phyloP scores from a whole-genome alignment of 2,113 vertebrate species.

The Amazona vittata region DNA sequence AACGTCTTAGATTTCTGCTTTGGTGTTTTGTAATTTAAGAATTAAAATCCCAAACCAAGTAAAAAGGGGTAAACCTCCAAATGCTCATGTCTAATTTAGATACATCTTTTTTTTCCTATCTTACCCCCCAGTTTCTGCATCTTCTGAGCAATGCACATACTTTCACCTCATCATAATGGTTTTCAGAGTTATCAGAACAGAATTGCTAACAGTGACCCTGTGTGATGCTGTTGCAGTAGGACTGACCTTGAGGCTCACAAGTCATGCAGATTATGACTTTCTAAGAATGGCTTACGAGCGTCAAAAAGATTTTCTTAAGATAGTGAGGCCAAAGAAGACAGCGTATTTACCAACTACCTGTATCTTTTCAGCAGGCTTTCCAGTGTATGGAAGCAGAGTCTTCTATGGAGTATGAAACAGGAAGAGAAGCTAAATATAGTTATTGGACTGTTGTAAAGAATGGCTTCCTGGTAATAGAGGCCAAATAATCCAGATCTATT shows the following conservation, averaged over 20 bases:
- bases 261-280: not conserved
- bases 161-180: not conserved
- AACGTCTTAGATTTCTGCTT: not conserved
- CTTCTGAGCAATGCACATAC: not conserved
- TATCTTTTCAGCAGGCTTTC: not conserved
- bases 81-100: not conserved
- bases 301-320: not conserved
- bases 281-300: not conserved
- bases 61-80: not conserved
- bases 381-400: not conserved
- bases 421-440: not conserved
- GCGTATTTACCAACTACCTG: not conserved
- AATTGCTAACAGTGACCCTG: not conserved
- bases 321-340: not conserved
- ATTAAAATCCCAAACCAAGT: not conserved
- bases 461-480: not conserved
- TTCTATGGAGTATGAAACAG: not conserved
- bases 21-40: not conserved
- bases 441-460: not conserved
- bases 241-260: not conserved
- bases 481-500: not conserved
- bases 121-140: not conserved
- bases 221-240: not conserved
- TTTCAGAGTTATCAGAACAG: not conserved
- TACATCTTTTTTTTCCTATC: not conserved